These are phyloP conservation scores for Acheta domesticus DNA, from an alignment of 2,888 invertebrate species.

Conservation along the genomic window DNA sequence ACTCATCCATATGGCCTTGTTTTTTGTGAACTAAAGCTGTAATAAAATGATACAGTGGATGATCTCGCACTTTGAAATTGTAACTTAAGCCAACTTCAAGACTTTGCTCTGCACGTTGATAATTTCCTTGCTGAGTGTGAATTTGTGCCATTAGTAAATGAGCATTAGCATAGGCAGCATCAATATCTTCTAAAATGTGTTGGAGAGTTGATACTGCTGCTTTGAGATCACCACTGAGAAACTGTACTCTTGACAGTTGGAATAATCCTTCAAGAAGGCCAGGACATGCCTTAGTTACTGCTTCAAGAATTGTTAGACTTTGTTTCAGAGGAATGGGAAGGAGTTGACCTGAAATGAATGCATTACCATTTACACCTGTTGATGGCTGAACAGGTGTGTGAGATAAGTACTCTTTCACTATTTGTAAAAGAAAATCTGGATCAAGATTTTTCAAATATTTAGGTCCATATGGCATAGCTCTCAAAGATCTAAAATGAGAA, in stretches of 20 bases:
- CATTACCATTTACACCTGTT: constrained; percentile 43
- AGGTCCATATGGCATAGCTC: constrained; percentile 65
- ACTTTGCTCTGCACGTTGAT: constrained; percentile 75
- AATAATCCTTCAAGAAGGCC: constrained; percentile 65
- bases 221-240: constrained; percentile 70
- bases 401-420: constrained; percentile 71
- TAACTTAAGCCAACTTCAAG: constrained; percentile 87
- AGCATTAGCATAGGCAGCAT: constrained; percentile 77
- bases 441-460: constrained; percentile 72
- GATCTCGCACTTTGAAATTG: constrained; percentile 88
- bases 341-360: constrained; percentile 47
- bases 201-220: constrained; percentile 69
- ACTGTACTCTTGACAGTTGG: constrained; percentile 75
- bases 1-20: constrained; percentile 65
- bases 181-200: constrained; percentile 67
- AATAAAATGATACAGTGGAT: constrained; percentile 85
- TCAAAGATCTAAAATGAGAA: constrained; percentile 50
- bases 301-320: constrained; percentile 65
- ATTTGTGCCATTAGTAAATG: constrained; percentile 85
- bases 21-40: constrained; percentile 79
- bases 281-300: constrained; percentile 75
- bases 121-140: constrained; percentile 64
- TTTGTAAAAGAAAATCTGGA: constrained; percentile 79
- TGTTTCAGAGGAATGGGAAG: constrained; percentile 55
- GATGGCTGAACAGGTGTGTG: constrained; percentile 55